Evolutionary conservation across 2,113 vertebrate genomes (phyloP).

Genomic region (Atractosteus spatula): DNA sequence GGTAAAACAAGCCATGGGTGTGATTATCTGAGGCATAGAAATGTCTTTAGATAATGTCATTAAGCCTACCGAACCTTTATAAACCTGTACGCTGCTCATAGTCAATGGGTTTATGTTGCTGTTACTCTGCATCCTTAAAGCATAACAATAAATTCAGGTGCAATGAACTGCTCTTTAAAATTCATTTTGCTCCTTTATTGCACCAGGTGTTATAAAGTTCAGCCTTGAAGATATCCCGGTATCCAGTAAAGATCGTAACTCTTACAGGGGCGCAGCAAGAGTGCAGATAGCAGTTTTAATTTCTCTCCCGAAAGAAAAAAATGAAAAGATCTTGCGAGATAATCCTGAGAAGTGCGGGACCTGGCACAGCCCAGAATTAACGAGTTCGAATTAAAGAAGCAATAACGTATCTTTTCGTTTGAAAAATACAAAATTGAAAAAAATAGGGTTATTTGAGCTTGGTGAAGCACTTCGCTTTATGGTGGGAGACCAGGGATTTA

Average conservation of each 20-base stretch:
- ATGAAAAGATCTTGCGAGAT: neutral
- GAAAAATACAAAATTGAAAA: neutral
- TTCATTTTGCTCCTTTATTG: constrained; percentile 43
- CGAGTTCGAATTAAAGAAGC: neutral
- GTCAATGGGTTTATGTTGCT: constrained; percentile 50
- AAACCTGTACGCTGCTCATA: constrained; percentile 49
- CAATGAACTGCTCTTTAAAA: constrained; percentile 59
- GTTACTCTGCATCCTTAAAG: constrained; percentile 52
- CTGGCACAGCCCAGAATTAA: neutral
- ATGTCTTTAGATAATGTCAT: no score
- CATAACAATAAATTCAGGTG: constrained; percentile 61
- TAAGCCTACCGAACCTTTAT: constrained; percentile 14
- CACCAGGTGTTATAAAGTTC: constrained; percentile 63
- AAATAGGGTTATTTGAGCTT: neutral
- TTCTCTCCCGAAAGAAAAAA: neutral
- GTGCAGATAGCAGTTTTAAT: neutral
- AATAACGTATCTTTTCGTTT: neutral
- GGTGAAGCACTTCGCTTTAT: neutral
- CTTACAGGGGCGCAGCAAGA: neutral
- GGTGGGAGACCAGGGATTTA: neutral
- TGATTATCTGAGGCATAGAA: no score
- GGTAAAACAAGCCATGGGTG: no score
- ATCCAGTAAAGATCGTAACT: neutral
- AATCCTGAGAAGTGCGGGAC: neutral
- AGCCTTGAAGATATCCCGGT: constrained; percentile 51